Percentiles rank a stretch among this genome's conserved stretches.
Conservation (phyloP, 2,113 vertebrate species). For the Gavialis gangeticus region DNA sequence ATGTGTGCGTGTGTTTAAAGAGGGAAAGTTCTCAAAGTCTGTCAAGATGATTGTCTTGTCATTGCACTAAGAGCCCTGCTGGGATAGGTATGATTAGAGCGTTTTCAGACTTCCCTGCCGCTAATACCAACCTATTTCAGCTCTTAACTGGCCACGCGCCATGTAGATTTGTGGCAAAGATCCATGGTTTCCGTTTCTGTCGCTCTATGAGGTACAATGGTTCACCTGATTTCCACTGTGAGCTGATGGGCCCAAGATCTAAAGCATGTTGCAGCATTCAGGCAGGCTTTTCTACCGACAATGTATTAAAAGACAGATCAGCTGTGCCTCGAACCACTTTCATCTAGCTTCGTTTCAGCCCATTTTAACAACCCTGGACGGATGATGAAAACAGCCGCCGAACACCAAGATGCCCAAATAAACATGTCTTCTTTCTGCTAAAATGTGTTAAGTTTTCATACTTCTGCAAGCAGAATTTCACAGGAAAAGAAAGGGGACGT, state of each 20-base stretch:
- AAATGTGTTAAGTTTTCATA: slow-evolving; percentile 22
- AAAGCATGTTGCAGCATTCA: slow-evolving; percentile 31
- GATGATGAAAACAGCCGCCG: slow-evolving; percentile 33
- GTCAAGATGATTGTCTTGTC: slow-evolving; percentile 67
- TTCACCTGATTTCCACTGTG: slow-evolving; percentile 39
- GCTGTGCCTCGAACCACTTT: slow-evolving; percentile 34
- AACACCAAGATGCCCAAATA: slow-evolving; percentile 30
- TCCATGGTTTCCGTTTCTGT: slow-evolving; percentile 63
- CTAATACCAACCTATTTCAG: slow-evolving; percentile 51
- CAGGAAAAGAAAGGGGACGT: background rate
- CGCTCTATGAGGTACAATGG: background rate
- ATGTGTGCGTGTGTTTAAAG: slow-evolving; percentile 37
- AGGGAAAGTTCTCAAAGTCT: slow-evolving; percentile 66
- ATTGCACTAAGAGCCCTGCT: slow-evolving; percentile 42
- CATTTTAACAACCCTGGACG: slow-evolving; percentile 23
- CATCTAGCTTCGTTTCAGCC: slow-evolving; percentile 22
- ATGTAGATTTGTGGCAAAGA: slow-evolving; percentile 56
- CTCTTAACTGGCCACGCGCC: slow-evolving; percentile 45
- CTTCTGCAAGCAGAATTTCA: background rate
- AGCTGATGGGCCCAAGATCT: slow-evolving; percentile 48
- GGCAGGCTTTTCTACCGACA: slow-evolving; percentile 28
- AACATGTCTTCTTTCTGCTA: slow-evolving; percentile 4
- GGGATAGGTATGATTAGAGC: slow-evolving; percentile 58
- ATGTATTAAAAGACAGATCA: slow-evolving; percentile 27
- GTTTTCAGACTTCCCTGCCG: slow-evolving; percentile 50